A percentile compares a stretch with the other conserved stretches of the same genome.
Conservation (phyloP, 1,140 invertebrate species). For the Acromyrmex heyeri region DNA sequence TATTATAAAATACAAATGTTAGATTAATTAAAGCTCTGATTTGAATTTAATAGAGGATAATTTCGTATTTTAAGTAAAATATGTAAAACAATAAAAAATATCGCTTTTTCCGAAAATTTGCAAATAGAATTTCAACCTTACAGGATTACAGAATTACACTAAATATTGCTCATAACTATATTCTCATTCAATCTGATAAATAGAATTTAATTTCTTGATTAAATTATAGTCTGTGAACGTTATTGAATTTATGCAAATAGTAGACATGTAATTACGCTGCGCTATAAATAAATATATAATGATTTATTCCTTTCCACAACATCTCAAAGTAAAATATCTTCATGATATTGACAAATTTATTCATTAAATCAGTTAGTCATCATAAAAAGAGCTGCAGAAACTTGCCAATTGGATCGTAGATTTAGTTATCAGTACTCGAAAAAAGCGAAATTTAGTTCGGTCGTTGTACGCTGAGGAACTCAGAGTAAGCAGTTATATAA, state of each 20-base stretch:
- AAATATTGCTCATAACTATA: neutral
- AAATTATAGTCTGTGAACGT: neutral
- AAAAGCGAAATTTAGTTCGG: constrained; percentile 65
- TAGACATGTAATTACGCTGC: neutral
- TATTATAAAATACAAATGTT: too few relatives aligned
- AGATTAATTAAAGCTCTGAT: neutral
- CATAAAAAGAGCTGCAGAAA: neutral
- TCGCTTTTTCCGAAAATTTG: neutral
- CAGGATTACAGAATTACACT: neutral
- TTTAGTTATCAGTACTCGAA: constrained; percentile 27
- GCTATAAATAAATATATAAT: neutral
- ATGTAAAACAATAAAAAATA: neutral
- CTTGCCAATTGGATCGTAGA: neutral
- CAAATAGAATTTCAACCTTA: neutral
- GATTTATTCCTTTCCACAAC: neutral
- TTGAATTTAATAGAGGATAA: neutral
- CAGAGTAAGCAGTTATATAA: constrained; percentile 74
- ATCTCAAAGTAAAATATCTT: neutral
- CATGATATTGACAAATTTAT: neutral
- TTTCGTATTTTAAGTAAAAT: neutral
- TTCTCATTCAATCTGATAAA: neutral
- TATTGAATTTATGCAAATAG: neutral
- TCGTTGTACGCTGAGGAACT: constrained; percentile 54
- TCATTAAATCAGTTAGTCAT: neutral
- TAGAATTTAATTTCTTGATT: neutral